These are phyloP conservation scores for Drosophila histrio DNA, from an alignment of 2,888 invertebrate species.

Conservation along the genomic window DNA sequence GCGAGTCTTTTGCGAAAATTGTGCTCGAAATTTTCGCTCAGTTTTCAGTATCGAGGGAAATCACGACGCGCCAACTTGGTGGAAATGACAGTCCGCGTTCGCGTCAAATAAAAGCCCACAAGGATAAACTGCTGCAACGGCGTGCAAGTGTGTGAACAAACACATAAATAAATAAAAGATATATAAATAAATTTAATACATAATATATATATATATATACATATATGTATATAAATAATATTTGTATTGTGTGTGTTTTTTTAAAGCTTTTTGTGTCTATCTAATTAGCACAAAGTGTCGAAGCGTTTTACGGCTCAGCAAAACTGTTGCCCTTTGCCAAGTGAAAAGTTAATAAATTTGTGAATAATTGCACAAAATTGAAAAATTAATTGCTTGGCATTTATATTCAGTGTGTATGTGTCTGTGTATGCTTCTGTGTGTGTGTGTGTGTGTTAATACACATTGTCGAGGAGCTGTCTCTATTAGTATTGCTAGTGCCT, in stretches of 20 bases:
- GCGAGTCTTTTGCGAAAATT: conserved; percentile 58
- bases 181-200: conserved; percentile 12
- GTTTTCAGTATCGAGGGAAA: conserved; percentile 74
- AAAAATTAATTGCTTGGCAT: conserved; percentile 74
- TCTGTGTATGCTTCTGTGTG: conserved; percentile 14
- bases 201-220: conserved; percentile 23
- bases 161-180: conserved; percentile 15
- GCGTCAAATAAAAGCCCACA: conserved; percentile 40
- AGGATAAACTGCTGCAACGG: conserved; percentile 53
- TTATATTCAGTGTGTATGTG: conserved; percentile 45
- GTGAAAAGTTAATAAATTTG: conserved; percentile 67
- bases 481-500: conserved; percentile 67
- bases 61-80: conserved; percentile 75
- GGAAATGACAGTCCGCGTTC: conserved; percentile 61
- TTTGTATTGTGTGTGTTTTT: conserved; percentile 35
- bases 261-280: conserved; percentile 21
- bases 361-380: conserved; percentile 74
- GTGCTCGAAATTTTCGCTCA: conserved; percentile 66
- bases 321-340: conserved; percentile 65
- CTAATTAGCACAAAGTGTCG: conserved; percentile 67
- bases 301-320: conserved; percentile 57
- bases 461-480: conserved; percentile 57
- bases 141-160: conserved; percentile 58
- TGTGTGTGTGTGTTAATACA: conserved; percentile 36
- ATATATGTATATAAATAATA: conserved; percentile 2